Evolutionary conservation across 2,113 vertebrate genomes (phyloP).

Genomic region (Phaethon lepturus): DNA sequence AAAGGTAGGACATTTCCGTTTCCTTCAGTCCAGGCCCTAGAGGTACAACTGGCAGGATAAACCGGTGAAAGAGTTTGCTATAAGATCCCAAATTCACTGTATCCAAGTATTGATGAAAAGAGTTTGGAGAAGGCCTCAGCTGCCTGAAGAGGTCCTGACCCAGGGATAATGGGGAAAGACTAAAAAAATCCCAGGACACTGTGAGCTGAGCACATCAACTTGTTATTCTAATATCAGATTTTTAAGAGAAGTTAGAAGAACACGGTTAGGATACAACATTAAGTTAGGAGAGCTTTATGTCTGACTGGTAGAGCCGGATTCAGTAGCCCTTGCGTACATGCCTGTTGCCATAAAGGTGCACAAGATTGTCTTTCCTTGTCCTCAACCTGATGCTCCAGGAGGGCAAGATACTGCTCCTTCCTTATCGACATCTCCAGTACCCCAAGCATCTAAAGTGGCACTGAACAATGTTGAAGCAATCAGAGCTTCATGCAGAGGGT

Average conservation of each 20-base stretch:
- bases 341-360: neutral
- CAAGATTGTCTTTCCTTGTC: neutral
- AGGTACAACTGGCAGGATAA: neutral
- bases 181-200: neutral
- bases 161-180: neutral
- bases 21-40: neutral
- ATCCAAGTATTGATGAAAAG: neutral
- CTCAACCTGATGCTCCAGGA: neutral
- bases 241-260: neutral
- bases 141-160: neutral
- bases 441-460: neutral
- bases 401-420: neutral
- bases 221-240: neutral
- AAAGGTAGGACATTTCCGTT: neutral
- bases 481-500: rapidly evolving
- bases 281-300: neutral
- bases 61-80: neutral
- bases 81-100: neutral
- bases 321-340: neutral
- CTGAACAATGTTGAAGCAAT: neutral
- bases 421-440: rapidly evolving
- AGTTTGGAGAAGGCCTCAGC: neutral
- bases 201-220: neutral
- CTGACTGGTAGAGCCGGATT: neutral
- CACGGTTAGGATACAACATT: neutral